Evolutionary conservation across 1,140 invertebrate genomes (phyloP).

Genomic region (Dendrolimus kikuchii): DNA sequence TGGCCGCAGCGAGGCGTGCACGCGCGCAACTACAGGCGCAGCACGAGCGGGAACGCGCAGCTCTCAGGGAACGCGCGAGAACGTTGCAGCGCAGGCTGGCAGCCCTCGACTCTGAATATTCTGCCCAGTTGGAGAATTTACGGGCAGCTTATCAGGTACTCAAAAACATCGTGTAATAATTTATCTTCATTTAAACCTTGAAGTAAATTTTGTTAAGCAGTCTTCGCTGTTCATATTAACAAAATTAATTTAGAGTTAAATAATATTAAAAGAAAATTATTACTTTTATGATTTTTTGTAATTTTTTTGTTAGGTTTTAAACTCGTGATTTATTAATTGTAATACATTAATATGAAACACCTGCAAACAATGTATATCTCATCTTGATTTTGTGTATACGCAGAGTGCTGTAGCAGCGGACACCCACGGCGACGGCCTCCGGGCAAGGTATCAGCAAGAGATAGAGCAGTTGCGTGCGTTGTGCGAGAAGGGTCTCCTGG

Average conservation of each 20-base stretch:
- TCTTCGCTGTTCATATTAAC: too few relatives aligned
- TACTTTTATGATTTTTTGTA: too few relatives aligned
- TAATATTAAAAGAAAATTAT: too few relatives aligned
- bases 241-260: too few relatives aligned
- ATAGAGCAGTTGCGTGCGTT: constrained; percentile 88
- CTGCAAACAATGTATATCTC: too few relatives aligned
- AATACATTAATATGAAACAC: too few relatives aligned
- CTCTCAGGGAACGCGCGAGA: constrained; percentile 75
- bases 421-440: constrained; percentile 78
- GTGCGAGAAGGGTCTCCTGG: constrained; percentile 88
- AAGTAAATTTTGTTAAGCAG: too few relatives aligned
- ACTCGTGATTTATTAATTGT: too few relatives aligned
- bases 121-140: constrained; percentile 82
- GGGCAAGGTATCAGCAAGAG: constrained; percentile 86
- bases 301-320: too few relatives aligned
- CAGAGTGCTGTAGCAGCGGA: constrained; percentile 70
- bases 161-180: not conserved
- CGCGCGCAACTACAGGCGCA: constrained; percentile 47
- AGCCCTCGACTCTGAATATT: constrained; percentile 83
- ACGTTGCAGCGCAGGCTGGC: constrained; percentile 79
- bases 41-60: constrained; percentile 62
- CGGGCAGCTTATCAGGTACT: constrained; percentile 78
- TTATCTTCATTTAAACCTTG: not conserved
- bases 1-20: constrained; percentile 53
- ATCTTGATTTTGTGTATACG: not conserved